phyloP scores from a whole-genome alignment of 2,113 vertebrate species.

The Plecturocebus donacophilus region DNA sequence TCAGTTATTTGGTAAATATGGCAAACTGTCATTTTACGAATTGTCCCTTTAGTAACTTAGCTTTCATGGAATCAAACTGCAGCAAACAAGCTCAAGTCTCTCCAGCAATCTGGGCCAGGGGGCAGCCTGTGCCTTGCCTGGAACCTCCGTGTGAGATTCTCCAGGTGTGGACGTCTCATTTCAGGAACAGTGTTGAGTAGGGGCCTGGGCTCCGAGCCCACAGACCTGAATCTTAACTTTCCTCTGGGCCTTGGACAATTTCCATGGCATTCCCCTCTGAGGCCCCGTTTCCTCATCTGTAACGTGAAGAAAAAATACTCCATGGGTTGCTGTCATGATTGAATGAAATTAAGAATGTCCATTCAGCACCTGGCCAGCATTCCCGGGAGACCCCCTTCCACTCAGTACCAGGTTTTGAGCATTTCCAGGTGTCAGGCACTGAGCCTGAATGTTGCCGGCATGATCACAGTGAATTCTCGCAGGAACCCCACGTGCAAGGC shows the following conservation, averaged over 20 bases:
- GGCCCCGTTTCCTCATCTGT: background rate
- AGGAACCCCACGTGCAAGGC: background rate
- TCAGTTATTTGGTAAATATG: background rate
- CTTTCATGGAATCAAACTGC: background rate
- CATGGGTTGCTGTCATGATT: background rate
- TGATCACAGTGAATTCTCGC: background rate
- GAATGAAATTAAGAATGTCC: background rate
- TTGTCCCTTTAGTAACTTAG: background rate
- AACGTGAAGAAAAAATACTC: background rate
- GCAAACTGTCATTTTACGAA: background rate
- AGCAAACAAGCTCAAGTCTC: background rate
- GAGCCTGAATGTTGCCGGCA: background rate
- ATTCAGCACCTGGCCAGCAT: background rate
- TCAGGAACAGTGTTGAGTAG: background rate
- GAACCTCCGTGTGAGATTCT: background rate
- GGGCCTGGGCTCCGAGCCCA: background rate
- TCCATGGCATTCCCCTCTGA: background rate
- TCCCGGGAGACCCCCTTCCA: too few relatives aligned
- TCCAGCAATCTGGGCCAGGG: background rate
- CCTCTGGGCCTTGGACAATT: background rate
- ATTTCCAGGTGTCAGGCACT: background rate
- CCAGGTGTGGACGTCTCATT: background rate
- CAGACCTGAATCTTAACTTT: background rate
- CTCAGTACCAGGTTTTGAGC: background rate
- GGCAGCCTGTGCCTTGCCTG: background rate